Evolutionary conservation across 2,113 vertebrate species (phyloP).

Genomic region (Odontesthes bonariensis): DNA sequence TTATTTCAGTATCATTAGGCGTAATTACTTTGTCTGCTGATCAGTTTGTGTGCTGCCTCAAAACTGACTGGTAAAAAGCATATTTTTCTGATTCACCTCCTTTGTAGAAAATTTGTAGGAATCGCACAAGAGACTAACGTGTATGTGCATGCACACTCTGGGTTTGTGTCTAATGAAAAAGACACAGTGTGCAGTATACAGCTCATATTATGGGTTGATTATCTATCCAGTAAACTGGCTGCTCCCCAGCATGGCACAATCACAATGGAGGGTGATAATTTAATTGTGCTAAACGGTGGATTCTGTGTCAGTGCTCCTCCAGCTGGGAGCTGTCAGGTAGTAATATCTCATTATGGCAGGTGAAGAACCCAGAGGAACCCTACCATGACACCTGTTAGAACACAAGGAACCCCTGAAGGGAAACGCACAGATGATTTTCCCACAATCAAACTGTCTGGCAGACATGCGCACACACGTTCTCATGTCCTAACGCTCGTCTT

Average conservation of each 20-base stretch:
- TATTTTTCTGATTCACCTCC: conserved; percentile 2
- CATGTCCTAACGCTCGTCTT: conserved; percentile 17
- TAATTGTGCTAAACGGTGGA: conserved; percentile 94
- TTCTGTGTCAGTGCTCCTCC: conserved; percentile 89
- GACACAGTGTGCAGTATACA: conserved; percentile 35
- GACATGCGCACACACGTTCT: conserved; percentile 8
- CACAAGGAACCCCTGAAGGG: conserved; percentile 75
- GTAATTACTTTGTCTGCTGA: conserved; percentile 61
- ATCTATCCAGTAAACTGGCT: conserved; percentile 84
- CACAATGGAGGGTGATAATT: conserved; percentile 95
- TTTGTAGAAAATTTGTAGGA: conserved; percentile 12
- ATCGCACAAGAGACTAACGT: conserved; percentile 17
- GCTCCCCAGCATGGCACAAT: conserved; percentile 87
- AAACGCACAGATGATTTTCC: conserved; percentile 67
- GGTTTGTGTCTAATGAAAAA: conserved; percentile 18
- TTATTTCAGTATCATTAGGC: conserved; percentile 68
- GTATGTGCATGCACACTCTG: conserved; percentile 5
- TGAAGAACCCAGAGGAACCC: conserved; percentile 89
- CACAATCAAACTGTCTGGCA: conserved; percentile 12
- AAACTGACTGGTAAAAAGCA: conserved; percentile 1
- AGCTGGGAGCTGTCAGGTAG: conserved; percentile 94
- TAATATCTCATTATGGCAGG: conserved; percentile 88
- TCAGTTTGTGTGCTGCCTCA: conserved; percentile 19
- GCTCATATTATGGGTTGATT: conserved; percentile 68
- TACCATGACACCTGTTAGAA: conserved; percentile 89